A percentile compares a stretch with the other conserved stretches of the same genome.
Conservation (phyloP, 2,113 vertebrate species). For the Sialia sialis region DNA sequence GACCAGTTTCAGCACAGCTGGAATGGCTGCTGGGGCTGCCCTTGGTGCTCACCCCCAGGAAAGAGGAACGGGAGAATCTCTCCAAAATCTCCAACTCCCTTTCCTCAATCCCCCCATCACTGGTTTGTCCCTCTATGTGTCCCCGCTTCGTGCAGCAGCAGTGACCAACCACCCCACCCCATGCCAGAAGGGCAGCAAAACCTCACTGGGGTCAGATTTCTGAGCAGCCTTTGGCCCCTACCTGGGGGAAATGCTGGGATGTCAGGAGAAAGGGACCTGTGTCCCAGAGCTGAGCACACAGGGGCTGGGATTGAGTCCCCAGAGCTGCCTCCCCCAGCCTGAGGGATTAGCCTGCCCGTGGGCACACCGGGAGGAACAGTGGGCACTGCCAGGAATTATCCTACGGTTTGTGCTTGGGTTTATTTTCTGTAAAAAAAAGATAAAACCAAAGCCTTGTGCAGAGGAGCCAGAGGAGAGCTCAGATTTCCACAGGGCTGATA, state of each 20-base stretch:
- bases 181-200: background rate
- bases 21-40: background rate
- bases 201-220: background rate
- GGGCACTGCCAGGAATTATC: background rate
- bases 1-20: background rate
- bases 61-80: background rate
- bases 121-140: background rate
- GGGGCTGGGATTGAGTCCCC: background rate
- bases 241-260: background rate
- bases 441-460: background rate
- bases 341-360: accelerated
- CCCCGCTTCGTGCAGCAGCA: background rate
- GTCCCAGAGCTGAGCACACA: background rate
- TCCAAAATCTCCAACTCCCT: no score
- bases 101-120: background rate
- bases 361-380: accelerated
- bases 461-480: background rate
- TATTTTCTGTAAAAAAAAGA: background rate
- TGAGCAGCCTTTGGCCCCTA: background rate
- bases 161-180: background rate
- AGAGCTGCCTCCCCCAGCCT: background rate
- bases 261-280: background rate
- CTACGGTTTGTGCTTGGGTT: background rate
- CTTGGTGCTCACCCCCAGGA: background rate
- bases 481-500: accelerated